Conservation (phyloP, 2,113 vertebrate species). For the Odocoileus hemionus region DNA sequence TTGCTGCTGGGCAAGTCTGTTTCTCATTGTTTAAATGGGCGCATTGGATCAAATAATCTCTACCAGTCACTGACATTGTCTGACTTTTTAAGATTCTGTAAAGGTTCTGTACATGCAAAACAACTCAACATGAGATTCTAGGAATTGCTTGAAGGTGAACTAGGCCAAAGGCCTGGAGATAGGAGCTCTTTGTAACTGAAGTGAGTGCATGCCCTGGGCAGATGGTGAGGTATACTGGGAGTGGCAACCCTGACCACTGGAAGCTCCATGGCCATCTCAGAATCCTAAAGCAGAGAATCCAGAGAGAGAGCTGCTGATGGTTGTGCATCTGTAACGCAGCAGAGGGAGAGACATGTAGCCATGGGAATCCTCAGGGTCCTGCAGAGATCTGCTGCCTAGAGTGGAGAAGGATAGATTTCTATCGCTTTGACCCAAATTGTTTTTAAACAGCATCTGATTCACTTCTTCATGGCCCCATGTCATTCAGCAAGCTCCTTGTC, state of each 20-base stretch:
- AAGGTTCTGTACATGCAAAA: neutral
- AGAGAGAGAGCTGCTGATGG: neutral
- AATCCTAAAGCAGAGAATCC: neutral
- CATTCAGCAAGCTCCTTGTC: neutral
- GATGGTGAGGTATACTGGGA: neutral
- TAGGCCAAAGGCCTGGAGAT: neutral
- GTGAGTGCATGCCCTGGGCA: neutral
- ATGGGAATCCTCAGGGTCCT: neutral
- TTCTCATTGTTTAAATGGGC: neutral
- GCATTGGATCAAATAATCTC: neutral
- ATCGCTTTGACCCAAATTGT: neutral
- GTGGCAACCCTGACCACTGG: neutral
- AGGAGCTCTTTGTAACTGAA: neutral
- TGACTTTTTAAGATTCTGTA: constrained; percentile 12
- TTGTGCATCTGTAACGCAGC: neutral
- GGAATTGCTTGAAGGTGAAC: neutral
- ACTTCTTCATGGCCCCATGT: neutral
- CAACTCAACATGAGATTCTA: neutral
- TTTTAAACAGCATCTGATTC: neutral
- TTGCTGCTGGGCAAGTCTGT: neutral
- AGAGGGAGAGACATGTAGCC: neutral
- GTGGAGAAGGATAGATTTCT: neutral
- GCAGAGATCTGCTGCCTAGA: neutral
- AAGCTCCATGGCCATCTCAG: neutral
- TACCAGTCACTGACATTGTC: neutral